Evolutionary conservation across 2,888 invertebrate genomes (phyloP), one percentile per base, ranked within the genome.

Genomic region (Nemoura dubitans): DNA sequence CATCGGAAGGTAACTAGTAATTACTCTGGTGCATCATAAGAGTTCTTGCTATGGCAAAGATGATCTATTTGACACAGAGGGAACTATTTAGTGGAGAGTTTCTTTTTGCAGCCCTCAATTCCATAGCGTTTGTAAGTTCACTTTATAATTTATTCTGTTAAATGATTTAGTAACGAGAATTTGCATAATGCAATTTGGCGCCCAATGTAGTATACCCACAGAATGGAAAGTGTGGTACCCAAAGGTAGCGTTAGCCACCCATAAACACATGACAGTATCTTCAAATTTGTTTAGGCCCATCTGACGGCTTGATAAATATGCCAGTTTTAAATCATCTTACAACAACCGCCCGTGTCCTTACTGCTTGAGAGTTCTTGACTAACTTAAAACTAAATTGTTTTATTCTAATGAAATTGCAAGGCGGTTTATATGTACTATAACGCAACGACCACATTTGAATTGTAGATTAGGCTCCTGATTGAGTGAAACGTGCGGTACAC

Each of bases 171-270:
- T n/a, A 29, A n/a, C 26, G 29, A 81, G 1, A 81, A 81, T 81
- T 81, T 81, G 28, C 81, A 81, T 81, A 81, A 81, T 81, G 81
- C 30, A 81, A 81, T 81, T 81, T 81, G 81, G 81, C 81, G 81
- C 6, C 29, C 28, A 5, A 5, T 21, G 21, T 30, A 14, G 3
- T 81, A 81, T 21, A 76, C 27, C 28, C 6, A 26, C 36, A 59
- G 59, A 59, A 59, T 59, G 59, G 59, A 59, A 59, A 59, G 59
- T 59, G 14, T 59, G 14, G 5, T 36, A 10, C 36, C 36, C 10
- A 36, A 6, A 36, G 59, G 59, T 59, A 21, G 59, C 59, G 3
- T 21, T 59, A 21, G 59, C 59, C 59, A 59, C 59, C 59, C 59
- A 27, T 78, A 78, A 78, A 3, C 78, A 78, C 28, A 10, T 78